phyloP scores from a whole-genome alignment of 2,113 vertebrate genomes.

The Tringa solitaria region DNA sequence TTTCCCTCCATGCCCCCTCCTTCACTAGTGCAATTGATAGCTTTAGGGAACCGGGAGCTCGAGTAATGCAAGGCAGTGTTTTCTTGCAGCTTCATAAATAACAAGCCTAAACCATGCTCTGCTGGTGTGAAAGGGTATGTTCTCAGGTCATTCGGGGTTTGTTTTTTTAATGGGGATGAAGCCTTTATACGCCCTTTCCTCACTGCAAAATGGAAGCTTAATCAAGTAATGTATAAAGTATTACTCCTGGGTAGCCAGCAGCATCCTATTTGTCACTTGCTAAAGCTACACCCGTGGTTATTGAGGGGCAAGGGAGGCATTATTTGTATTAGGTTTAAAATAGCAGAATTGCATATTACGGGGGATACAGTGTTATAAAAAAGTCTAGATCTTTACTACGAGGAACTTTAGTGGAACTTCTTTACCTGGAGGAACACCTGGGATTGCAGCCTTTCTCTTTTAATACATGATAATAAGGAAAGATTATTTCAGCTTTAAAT shows the following conservation, averaged over 20 bases:
- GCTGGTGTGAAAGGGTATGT: background rate
- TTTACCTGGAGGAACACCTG: background rate
- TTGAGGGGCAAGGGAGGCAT: background rate
- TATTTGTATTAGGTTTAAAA: background rate
- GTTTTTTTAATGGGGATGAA: background rate
- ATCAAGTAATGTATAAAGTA: background rate
- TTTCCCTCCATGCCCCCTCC: background rate
- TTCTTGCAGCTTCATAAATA: background rate
- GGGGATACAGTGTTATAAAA: background rate
- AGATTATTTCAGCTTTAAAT: background rate
- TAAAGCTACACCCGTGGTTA: background rate
- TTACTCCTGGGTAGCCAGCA: background rate
- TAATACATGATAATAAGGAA: background rate
- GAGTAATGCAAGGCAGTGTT: background rate
- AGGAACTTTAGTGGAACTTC: background rate
- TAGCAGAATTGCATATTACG: background rate
- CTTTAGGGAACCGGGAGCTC: background rate
- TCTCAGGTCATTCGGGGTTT: background rate
- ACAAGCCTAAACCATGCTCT: background rate
- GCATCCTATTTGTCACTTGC: background rate
- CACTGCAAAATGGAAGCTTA: background rate
- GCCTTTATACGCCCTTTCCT: background rate
- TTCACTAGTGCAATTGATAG: background rate
- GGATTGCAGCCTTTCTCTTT: background rate
- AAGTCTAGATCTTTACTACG: background rate